Evolutionary conservation across 2,113 vertebrate species (phyloP), one percentile per base, ranked within the genome.

Genomic region (Brachirus orientalis): DNA sequence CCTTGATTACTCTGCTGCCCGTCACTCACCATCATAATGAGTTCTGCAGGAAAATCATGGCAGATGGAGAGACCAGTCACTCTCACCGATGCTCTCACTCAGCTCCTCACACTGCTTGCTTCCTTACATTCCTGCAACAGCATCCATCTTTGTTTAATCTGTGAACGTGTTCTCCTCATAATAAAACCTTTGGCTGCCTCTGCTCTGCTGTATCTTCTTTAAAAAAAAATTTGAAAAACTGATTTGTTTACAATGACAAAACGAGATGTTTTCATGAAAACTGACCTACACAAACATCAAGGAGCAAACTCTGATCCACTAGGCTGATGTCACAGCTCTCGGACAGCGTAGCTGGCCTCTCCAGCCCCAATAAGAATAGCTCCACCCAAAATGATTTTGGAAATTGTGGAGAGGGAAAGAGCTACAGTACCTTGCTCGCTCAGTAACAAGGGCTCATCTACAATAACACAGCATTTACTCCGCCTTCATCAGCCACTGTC

Each of bases 11-110:
- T 80, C 75, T 72, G 70, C 89, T 89, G 89, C 88, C 89, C 80
- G 69, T 90, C 89, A 80, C 61, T 90, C 89, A 80, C 61, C 72
- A 14, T 72, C 65, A 75, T 90, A 90, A 92, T 92, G 90, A 91
- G 83, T 86, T 90, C 80, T 85, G 76, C 11, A 0, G 47, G 73
- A 84, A 65, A 73, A 83, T 87, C 84, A 84, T 63, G 79, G 72
- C 59, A 68, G 77, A 79, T 56, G 77, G 65, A 75, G 73, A 52
- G 77, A 72, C 52, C 62, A 68, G 76, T 89, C 83, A 72, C 55
- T 88, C 83, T 59, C 41, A 3, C 47, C 35, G 52, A 72, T 7
- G 14, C 44, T 14, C 62, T 35, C 59, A 22, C 57, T n/a, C 48
- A 7, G 6, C 38, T 14, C 16, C 10, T 2, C 33, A 16, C n/a